Evolutionary conservation across 2,888 invertebrate genomes (phyloP), one percentile per base, ranked within the genome.

Genomic region (Tenthredo mesomela): DNA sequence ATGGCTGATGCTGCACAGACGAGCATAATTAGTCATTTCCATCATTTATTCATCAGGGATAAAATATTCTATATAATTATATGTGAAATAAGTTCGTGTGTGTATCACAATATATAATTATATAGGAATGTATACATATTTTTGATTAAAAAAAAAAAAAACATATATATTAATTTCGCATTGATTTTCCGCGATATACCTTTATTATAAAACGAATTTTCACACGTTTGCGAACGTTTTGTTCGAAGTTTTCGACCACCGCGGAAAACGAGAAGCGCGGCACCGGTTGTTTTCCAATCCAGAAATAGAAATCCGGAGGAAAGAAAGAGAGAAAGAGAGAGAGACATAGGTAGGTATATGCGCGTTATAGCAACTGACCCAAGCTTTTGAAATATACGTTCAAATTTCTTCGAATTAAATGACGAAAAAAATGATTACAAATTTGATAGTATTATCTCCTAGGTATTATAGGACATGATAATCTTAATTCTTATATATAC

Each of bases 231-330:
- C 29, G 15, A 73, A 73, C 43, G 43, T 1, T 1, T 54, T 73
- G 71, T 40, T 37, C 61, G 37, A 61, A n/a, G n/a, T 50, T 77
- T 77, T 77, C 77, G 77, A 77, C 77, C 77, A 50, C 78, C 10
- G 33, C 67, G 86, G 82, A 86, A 86, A 87, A 85, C 86, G 85
- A 84, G 86, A n/a, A n/a, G n/a, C n/a, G n/a, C n/a, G 85, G 85
- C 86, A 88, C 88, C 87, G 91, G 90, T 91, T 92, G 91, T 92
- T 92, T 91, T 91, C 89, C 86, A 89, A 88, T 89, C 91, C 89
- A 87, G 88, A 91, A 92, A 92, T 92, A 91, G 91, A 91, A 89
- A 87, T 78, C 43, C 73, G 80, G 58, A 58, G 37, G 21, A 37
- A 40, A 80, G 80, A 40, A 40, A 40, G 43, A 43, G 43, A 37